These are phyloP conservation scores for Cettia cetti DNA, from an alignment of 2,113 vertebrate species.

Conservation along the genomic window DNA sequence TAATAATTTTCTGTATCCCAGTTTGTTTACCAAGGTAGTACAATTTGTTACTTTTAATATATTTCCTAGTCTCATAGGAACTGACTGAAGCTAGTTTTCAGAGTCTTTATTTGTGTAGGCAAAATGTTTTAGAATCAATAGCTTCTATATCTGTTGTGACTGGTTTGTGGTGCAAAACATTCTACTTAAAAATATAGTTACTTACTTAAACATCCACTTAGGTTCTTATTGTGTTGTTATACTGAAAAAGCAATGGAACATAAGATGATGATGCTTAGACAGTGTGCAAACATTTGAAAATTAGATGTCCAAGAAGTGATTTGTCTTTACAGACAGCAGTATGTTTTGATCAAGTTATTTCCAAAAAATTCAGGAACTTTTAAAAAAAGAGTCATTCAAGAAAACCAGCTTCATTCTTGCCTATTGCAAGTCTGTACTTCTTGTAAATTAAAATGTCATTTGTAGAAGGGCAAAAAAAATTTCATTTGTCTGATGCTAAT, in stretches of 20 bases:
- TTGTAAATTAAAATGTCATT: background rate
- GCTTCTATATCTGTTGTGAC: background rate
- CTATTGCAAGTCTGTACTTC: background rate
- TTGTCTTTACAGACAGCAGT: background rate
- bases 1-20: background rate
- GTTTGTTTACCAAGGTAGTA: background rate
- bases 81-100: background rate
- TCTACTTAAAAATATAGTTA: background rate
- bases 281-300: background rate
- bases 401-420: background rate
- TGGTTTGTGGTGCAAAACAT: background rate
- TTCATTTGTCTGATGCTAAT: background rate
- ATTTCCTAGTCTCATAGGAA: background rate
- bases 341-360: background rate
- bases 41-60: background rate
- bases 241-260: background rate
- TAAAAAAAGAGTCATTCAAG: background rate
- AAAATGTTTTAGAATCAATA: background rate
- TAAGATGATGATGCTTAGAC: background rate
- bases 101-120: background rate
- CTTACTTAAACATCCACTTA: background rate
- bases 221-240: background rate
- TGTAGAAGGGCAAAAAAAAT: background rate
- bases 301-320: background rate
- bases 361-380: background rate